Percentiles rank a stretch among this genome's conserved stretches.
Conservation (phyloP, 2,888 invertebrate species). For the Yponomeuta malinellus region DNA sequence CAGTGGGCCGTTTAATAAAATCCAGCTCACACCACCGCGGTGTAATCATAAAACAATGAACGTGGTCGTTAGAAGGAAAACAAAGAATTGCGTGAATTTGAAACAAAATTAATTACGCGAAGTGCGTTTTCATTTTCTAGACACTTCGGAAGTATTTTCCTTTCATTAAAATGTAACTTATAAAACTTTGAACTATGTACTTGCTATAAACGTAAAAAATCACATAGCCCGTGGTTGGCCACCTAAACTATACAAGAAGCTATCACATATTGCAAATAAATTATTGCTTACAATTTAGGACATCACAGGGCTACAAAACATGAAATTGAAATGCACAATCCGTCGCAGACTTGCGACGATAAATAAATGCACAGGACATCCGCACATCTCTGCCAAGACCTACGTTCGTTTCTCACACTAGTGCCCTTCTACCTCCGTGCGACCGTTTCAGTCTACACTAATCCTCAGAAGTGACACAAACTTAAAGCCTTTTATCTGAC, state of each 20-base stretch:
- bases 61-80: neutral
- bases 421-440: too few relatives aligned
- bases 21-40: neutral
- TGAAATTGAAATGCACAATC: neutral
- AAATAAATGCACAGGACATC: too few relatives aligned
- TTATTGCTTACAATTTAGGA: neutral
- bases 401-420: too few relatives aligned
- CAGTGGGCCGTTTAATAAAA: neutral
- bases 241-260: neutral
- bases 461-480: too few relatives aligned
- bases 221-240: neutral
- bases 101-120: neutral
- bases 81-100: neutral
- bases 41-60: neutral
- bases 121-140: neutral
- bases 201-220: neutral
- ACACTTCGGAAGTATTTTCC: neutral
- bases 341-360: neutral
- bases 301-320: neutral
- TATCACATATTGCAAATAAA: neutral
- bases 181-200: neutral
- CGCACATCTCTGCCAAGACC: too few relatives aligned
- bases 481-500: too few relatives aligned
- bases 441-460: too few relatives aligned
- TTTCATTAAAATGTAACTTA: neutral